These are phyloP conservation scores for Catostylus mosaicus DNA, from an alignment of 30 jellyfish, hydroid and myxozoan species.

Conservation along the genomic window DNA sequence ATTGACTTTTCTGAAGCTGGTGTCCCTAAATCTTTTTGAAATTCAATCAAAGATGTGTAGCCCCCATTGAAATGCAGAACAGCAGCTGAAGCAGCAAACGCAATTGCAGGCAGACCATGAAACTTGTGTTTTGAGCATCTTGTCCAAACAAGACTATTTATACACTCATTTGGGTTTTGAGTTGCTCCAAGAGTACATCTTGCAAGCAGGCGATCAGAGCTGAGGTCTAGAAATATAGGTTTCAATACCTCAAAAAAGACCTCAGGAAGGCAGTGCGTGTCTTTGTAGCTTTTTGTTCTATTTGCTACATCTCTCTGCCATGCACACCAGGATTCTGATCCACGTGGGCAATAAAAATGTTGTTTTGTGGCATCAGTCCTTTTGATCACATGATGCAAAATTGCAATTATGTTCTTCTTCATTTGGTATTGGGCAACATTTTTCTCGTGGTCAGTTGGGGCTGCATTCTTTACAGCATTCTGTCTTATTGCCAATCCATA, in stretches of 20 bases:
- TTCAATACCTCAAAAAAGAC: slow-evolving; percentile 8
- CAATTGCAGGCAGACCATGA: not conserved
- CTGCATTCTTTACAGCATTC: not conserved
- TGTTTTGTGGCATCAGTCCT: not conserved
- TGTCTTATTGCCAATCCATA: not conserved
- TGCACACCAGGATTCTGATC: not conserved
- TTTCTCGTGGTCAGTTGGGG: too few species aligned
- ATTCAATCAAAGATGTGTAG: not conserved
- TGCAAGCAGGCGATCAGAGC: slow-evolving; percentile 4
- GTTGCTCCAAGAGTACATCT: slow-evolving; percentile 39
- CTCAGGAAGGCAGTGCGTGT: slow-evolving; percentile 11
- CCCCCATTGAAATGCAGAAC: slow-evolving; percentile 16
- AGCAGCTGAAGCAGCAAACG: slow-evolving; percentile 33
- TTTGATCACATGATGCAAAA: not conserved
- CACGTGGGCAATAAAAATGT: not conserved
- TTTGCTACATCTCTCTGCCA: not conserved
- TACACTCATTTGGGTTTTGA: slow-evolving; percentile 25
- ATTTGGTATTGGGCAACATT: not conserved
- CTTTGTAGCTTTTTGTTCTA: not conserved
- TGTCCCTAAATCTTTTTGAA: not conserved
- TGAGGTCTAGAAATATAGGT: not conserved
- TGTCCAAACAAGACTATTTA: slow-evolving; percentile 2
- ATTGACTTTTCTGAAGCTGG: slow-evolving; percentile 3
- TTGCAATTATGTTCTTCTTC: slow-evolving; percentile 13
- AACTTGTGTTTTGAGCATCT: slow-evolving; percentile 32